Evolutionary conservation across 2,113 vertebrate species (phyloP).

Genomic region (Chrysochloris asiatica): DNA sequence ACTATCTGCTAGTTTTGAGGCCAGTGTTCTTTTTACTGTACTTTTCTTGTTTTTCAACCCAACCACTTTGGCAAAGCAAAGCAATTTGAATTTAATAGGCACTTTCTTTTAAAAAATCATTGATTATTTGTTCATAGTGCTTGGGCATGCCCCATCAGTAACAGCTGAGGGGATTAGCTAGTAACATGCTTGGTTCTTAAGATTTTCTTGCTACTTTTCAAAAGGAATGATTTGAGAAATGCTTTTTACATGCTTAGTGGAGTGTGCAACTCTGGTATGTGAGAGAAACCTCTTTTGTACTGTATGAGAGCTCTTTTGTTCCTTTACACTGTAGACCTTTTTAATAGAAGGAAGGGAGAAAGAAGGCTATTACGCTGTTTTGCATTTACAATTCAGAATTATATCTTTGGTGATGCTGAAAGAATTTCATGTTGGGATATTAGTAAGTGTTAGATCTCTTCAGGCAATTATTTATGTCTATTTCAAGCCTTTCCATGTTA

Average conservation of each 20-base stretch:
- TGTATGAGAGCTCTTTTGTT: conserved; percentile 73
- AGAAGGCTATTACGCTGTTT: conserved; percentile 54
- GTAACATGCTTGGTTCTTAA: conserved; percentile 64
- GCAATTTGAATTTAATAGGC: conserved; percentile 8
- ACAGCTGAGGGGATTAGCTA: conserved; percentile 53
- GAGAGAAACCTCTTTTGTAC: conserved; percentile 74
- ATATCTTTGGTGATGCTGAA: conserved; percentile 34
- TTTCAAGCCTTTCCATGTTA: conserved; percentile 43
- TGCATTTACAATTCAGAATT: conserved; percentile 46
- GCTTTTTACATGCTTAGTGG: conserved; percentile 68
- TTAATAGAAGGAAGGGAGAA: conserved; percentile 48
- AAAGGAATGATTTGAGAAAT: conserved; percentile 67
- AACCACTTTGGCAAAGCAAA: conserved; percentile 12
- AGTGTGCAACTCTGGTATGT: conserved; percentile 58
- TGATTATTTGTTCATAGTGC: not conserved
- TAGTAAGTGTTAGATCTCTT: conserved; percentile 34
- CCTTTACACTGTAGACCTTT: conserved; percentile 70
- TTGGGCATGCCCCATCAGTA: conserved; percentile 29
- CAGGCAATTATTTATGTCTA: conserved; percentile 29
- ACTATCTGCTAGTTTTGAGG: not conserved
- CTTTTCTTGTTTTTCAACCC: conserved; percentile 2
- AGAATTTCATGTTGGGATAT: conserved; percentile 25
- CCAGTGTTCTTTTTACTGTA: not conserved
- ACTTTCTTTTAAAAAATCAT: conserved; percentile 32
- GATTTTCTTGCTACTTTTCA: conserved; percentile 64